A percentile compares a stretch with the other conserved stretches of the same genome.
These are phyloP conservation scores for Dicaeum eximium DNA, from an alignment of 2,113 vertebrate genomes.

Conservation along the genomic window DNA sequence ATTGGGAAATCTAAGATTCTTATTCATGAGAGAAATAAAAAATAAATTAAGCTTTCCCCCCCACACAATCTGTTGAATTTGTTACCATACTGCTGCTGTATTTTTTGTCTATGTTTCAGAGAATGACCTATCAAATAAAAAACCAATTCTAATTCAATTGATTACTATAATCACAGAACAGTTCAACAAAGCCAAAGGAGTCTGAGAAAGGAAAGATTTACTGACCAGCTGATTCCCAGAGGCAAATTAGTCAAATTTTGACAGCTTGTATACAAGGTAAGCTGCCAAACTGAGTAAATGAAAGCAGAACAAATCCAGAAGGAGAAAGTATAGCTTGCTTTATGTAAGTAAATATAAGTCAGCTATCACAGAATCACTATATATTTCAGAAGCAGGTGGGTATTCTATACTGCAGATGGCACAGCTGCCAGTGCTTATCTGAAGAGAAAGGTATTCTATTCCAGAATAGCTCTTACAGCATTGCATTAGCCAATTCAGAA, in stretches of 20 bases:
- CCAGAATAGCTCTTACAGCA: constrained; percentile 31
- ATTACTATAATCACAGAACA: constrained; percentile 56
- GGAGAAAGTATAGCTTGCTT: constrained; percentile 1
- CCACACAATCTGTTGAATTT: neutral
- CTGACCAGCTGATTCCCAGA: constrained; percentile 52
- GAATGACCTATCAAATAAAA: constrained; percentile 18
- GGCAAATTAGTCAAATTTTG: constrained; percentile 45
- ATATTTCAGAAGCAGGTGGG: constrained; percentile 54
- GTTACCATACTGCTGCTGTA: constrained; percentile 1
- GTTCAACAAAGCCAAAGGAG: constrained; percentile 22
- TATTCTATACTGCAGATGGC: constrained; percentile 42
- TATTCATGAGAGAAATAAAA: constrained; percentile 49
- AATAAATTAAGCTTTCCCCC: neutral
- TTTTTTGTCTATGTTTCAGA: neutral
- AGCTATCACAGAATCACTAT: constrained; percentile 17
- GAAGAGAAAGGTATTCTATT: constrained; percentile 53
- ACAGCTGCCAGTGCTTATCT: constrained; percentile 53
- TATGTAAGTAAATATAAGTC: constrained; percentile 48
- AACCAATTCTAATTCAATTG: neutral
- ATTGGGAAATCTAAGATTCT: constrained; percentile 34
- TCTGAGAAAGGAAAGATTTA: constrained; percentile 46
- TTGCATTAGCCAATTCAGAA: constrained; percentile 61
- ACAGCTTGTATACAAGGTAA: constrained; percentile 32
- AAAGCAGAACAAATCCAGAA: constrained; percentile 42
- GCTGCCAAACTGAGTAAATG: constrained; percentile 34